Base-by-base conservation (phyloP, 2,888 invertebrate species). In the Eueremaeus valkanovi region DNA sequence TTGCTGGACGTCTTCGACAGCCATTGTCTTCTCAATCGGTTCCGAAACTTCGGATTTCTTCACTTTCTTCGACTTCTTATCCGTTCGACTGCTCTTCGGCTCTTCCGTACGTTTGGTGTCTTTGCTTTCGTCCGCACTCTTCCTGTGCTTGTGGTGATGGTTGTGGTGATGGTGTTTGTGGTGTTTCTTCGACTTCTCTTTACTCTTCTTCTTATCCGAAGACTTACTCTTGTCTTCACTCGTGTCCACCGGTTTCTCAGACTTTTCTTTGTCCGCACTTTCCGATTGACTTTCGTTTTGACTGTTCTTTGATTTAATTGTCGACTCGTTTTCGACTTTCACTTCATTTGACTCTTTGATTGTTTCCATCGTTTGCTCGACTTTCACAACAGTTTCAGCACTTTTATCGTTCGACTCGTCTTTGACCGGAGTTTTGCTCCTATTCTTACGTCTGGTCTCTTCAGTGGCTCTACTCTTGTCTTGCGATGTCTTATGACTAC, bases 141-240 rank as follows among this genome's bases (percentile, higher is more conserved):
- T 55, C 74, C 66, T 66, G 33, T 75, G 31, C 27, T 75, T 75
- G 21, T 74, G 49, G 31, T 70, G 45, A 42, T 76, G 63, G 9
- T 75, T 75, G 31, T 76, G 45, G n/a, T 75, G n/a, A n/a, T 36
- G 68, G 33, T 68, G 68, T 68, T 68, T 68, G 42, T 68, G 68
- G 16, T 68, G 68, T 42, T 68, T 68, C 42, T 36, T 40, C 11
- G 68, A 40, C 68, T 42, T 68, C n/a, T 68, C 68, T 68, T 40
- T 68, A 68, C 33, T 33, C 33, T 27, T 68, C 58, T 70, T 49
- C 45, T 36, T 40, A 58, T 58, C 21, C n/a, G n/a, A n/a, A n/a
- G 49, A 21, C 40, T 70, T n/a, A n/a, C n/a, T n/a, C n/a, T n/a
- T n/a, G n/a, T n/a, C n/a, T n/a, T n/a, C n/a, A 36, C 36, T 36